Percentiles rank a stretch among this genome's conserved stretches.
These are phyloP conservation scores for Neocrepidodera transversa DNA, from an alignment of 2,888 invertebrate genomes.

Conservation along the genomic window DNA sequence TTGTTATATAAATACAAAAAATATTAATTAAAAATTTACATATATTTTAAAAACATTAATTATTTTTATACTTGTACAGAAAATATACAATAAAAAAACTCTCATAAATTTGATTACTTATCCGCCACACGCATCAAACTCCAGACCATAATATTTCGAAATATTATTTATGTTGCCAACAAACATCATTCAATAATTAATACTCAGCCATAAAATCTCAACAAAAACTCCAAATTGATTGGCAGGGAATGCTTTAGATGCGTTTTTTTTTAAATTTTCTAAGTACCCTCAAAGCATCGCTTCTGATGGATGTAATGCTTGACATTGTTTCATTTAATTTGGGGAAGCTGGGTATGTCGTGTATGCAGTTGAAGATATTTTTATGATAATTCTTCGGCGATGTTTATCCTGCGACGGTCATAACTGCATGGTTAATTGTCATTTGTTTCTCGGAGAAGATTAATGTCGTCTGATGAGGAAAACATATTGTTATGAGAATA, in stretches of 20 bases:
- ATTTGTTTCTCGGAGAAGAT: constrained; percentile 19
- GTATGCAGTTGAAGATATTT: constrained; percentile 26
- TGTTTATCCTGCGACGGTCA: constrained; percentile 12
- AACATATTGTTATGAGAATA: neutral
- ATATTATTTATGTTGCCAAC: constrained; percentile 19
- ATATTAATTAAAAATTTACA: no score
- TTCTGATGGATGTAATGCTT: constrained; percentile 21
- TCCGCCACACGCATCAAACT: constrained; percentile 11
- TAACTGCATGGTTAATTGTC: constrained; percentile 20
- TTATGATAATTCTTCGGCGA: constrained; percentile 22
- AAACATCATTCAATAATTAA: constrained; percentile 24
- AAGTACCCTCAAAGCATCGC: constrained; percentile 9
- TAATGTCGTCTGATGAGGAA: constrained; percentile 1
- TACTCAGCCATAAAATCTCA: constrained; percentile 4
- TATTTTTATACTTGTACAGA: no score
- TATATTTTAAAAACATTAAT: no score
- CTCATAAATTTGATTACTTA: constrained; percentile 19
- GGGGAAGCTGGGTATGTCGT: constrained; percentile 19
- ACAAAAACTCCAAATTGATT: constrained; percentile 4
- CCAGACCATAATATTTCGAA: constrained; percentile 16
- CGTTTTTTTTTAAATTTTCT: constrained; percentile 12
- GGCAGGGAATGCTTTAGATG: constrained; percentile 11
- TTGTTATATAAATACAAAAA: no score
- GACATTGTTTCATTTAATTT: constrained; percentile 26
- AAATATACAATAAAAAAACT: no score